Evolutionary conservation across 2,797 vertebrate genomes (phyloP).

Genomic region (Spheniscus humboldti): DNA sequence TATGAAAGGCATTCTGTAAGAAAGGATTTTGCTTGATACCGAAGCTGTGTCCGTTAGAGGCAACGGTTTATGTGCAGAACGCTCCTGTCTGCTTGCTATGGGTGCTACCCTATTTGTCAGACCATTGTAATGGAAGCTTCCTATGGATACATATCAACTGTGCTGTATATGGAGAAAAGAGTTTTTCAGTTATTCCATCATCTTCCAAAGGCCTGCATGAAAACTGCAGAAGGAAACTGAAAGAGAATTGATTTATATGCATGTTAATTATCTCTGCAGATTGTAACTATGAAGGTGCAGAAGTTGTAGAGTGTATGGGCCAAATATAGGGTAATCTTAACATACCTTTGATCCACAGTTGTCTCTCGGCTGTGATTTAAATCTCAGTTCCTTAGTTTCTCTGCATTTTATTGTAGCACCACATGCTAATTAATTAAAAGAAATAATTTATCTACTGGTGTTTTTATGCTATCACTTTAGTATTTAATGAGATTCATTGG

Average conservation of each 20-base stretch:
- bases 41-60: background rate
- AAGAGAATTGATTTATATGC: background rate
- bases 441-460: background rate
- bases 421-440: background rate
- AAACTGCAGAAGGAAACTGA: background rate
- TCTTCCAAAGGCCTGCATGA: background rate
- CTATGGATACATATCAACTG: background rate
- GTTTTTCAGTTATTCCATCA: background rate
- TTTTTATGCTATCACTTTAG: background rate
- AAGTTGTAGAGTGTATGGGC: background rate
- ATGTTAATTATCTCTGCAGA: background rate
- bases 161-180: background rate
- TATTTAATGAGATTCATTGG: slow-evolving; percentile 5
- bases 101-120: background rate
- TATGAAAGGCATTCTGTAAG: background rate
- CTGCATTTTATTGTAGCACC: background rate
- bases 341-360: background rate
- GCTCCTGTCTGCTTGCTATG: background rate
- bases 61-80: rapidly evolving
- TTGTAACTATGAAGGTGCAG: background rate
- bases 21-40: background rate
- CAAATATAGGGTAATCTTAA: background rate
- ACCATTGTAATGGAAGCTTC: background rate
- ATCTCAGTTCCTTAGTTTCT: background rate
- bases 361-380: background rate